Conservation (phyloP, 2,113 vertebrate genomes). For the Stigmatopora argus region DNA sequence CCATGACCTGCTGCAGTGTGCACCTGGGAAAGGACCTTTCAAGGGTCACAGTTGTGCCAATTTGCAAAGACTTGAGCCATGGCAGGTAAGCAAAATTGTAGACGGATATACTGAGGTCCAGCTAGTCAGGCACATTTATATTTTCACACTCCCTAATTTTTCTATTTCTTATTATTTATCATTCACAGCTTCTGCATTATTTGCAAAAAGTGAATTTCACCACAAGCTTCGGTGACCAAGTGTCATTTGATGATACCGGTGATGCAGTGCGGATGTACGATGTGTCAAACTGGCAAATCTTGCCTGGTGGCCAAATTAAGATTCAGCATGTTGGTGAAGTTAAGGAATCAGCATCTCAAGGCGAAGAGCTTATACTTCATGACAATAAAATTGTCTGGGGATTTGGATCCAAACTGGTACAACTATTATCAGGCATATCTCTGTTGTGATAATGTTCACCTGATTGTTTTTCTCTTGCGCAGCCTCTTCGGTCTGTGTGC, state of each 20-base stretch:
- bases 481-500: constrained; percentile 56
- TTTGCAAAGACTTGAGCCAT: constrained; percentile 47
- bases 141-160: no score
- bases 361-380: constrained; percentile 48
- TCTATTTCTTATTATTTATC: neutral
- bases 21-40: constrained; percentile 25
- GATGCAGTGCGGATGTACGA: constrained; percentile 70
- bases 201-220: constrained; percentile 62
- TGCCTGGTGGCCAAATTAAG: constrained; percentile 40
- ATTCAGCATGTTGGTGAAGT: constrained; percentile 56
- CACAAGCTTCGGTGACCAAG: constrained; percentile 59
- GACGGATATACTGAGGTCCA: neutral
- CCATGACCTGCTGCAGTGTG: constrained; percentile 58
- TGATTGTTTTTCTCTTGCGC: neutral
- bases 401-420: constrained; percentile 36
- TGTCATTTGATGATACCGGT: constrained; percentile 69
- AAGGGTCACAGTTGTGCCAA: constrained; percentile 47
- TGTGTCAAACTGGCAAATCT: constrained; percentile 65
- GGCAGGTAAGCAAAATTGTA: constrained; percentile 57
- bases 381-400: constrained; percentile 62
- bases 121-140: no score
- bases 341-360: constrained; percentile 39
- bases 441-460: no score
- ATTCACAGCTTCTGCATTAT: constrained; percentile 57
- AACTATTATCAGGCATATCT: neutral